Base-by-base conservation (phyloP, 2,888 invertebrate genomes). In the Allygus modestus region DNA sequence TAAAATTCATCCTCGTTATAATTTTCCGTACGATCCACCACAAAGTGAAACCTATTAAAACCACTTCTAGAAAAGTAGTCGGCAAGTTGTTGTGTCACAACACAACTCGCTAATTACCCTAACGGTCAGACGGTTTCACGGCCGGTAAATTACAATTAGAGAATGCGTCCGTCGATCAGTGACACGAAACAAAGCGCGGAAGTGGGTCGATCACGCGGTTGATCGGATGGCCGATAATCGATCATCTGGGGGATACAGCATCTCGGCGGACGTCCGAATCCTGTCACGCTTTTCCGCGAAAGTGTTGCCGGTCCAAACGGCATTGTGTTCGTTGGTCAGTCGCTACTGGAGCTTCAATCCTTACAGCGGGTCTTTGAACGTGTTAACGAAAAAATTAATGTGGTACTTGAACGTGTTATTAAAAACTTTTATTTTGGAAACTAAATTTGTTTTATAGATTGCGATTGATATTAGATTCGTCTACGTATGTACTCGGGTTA, bases 221-320 rank as follows among this genome's bases (percentile, higher is more conserved):
- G n/a, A 17, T 51, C n/a, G 5, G 26, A 23, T n/a, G 12, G 17
- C 17, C 23, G 58, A 58, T 58, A 20, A 58, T 65, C 31, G 28
- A 31, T 28, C 28, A 31, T 0, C 15, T 31, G 28, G 5, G 1
- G 0, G 65, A 65, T 26, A 15, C 12, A 1, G 28, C 28, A 65
- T 28, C 65, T 4, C 17, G 12, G 9, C 28, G 65, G 65, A 65
- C 17, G 65, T 65, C 26, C 65, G 65, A 65, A 28, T 65, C 65
- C 28, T 65, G 65, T 51, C 65, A 65, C 65, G 65, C 65, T 65
- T 65, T 65, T 65, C 65, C 65, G 65, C 28, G 65, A 65, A 65
- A 65, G 65, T 65, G 65, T 65, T 20, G 65, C 20, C 65, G 65
- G 15, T 20, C 26, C 9, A 0, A 26, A 23, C 58, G 4, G 28